Evolutionary conservation across 2,888 invertebrate genomes (phyloP), one percentile per base, ranked within the genome.

Genomic region (Nemurella pictetii): DNA sequence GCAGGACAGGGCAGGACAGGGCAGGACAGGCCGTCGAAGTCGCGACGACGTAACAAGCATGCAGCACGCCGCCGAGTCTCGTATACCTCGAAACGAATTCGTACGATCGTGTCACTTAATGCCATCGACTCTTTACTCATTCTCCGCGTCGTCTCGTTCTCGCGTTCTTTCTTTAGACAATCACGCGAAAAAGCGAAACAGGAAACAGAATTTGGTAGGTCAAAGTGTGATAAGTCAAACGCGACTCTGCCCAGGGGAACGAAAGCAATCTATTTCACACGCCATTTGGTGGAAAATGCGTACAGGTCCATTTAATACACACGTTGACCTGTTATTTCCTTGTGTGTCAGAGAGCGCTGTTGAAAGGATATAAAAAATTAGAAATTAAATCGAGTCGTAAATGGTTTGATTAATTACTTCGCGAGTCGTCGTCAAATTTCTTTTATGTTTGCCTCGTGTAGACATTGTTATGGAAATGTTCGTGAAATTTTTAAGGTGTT

Each of bases 381-480:
- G 27, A 75, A 75, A 75, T 75, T 75, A 75, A 75, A 75, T 75
- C 75, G 55, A 55, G 15, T 55, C 55, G 75, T 28, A 28, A 27
- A 75, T 26, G n/a, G 20, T 75, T 75, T 75, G 75, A 75, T 75
- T 75, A 75, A 75, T 75, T 55, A 55, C 55, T 55, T 55, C 55
- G 55, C 55, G 55, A 55, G 55, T 55, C 55, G 55, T 55, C 55
- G 55, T 55, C 55, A 55, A 55, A 55, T 55, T 55, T 55, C 55
- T 55, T 55, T 55, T 55, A 55, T 55, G 55, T 55, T 55, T 55
- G 55, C 20, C 55, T 55, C 55, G 3, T 55, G 15, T 55, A 7
- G 5, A 75, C 75, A 75, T 75, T 75, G 75, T 75, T 75, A 75
- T 75, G 75, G 75, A 20, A 75, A 75, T 75, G 75, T 55, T 55